Base-by-base conservation (phyloP, 2,797 vertebrate species). In the Borostomias antarcticus region DNA sequence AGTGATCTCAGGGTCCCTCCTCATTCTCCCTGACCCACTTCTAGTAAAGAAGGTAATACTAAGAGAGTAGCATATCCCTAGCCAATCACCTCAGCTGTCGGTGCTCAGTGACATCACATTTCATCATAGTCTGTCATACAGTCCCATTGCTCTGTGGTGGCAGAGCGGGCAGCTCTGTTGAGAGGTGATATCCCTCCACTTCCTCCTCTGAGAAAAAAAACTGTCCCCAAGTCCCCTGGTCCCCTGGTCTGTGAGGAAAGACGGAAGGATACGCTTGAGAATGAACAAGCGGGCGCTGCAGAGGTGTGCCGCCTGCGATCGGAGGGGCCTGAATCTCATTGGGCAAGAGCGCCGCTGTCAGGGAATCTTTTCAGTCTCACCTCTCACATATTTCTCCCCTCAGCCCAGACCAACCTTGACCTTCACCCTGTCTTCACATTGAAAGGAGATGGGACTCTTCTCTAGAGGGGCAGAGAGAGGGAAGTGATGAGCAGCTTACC, bases 401-500 rank as follows among this genome's bases (percentile, higher is more conserved):
- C 82, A 79, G 84, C 82, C 81, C 51, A 70, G 80, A 80, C 73
- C 66, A 79, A 75, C 80, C 72, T 64, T 71, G 65, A 11, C 72
- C 80, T 74, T 87, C 80, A 85, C 82, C 84, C 79, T 77, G 67
- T 82, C 82, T 80, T 71, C 64, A 9, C 45, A 64, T 74, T 87
- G 85, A 84, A 88, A 86, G 82, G 85, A 81, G 79, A 85, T 77
- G 74, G 74, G 80, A 74, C 77, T 82, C 64, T 76, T 75, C 69
- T 80, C 54, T 66, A 59, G 43, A 30, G 51, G 66, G 68, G 0
- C 21, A 58, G 64, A 58, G 43, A 61, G 58, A 58, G 61, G 77
- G 67, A 74, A 78, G 83, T 90, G 88, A 89, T 88, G 86, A 89
- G 86, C 83, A 85, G 81, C 84, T 90, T 87, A 87, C 84, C 82